Percentiles rank a stretch among this genome's conserved stretches.
These are phyloP conservation scores for Sisyra terminalis DNA, from an alignment of 2,888 invertebrate species.

Conservation along the genomic window DNA sequence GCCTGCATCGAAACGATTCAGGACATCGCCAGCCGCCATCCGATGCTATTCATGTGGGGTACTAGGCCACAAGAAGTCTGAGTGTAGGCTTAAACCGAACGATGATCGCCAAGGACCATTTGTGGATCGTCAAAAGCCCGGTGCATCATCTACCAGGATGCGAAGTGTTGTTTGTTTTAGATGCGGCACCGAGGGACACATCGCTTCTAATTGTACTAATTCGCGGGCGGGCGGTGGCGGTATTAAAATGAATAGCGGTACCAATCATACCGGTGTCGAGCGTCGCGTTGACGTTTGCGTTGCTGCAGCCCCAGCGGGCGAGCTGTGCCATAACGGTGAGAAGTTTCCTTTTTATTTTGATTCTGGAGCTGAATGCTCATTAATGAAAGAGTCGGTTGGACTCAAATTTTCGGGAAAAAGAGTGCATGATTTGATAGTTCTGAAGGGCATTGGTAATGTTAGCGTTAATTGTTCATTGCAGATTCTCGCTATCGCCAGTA, in stretches of 20 bases:
- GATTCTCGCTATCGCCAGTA: constrained; percentile 1
- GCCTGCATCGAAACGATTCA: not conserved
- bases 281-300: constrained; percentile 1
- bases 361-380: constrained; percentile 8
- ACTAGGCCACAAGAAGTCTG: not conserved
- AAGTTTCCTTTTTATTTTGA: constrained; percentile 8
- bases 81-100: not conserved
- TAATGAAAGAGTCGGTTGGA: constrained; percentile 5
- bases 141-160: not conserved
- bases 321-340: constrained; percentile 5
- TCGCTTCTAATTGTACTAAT: not conserved
- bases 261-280: not conserved
- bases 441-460: constrained; percentile 6
- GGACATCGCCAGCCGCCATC: not conserved
- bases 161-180: not conserved
- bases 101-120: too few species aligned
- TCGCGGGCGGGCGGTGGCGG: not conserved
- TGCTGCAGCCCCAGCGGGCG: not conserved
- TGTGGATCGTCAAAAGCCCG: not conserved
- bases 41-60: not conserved
- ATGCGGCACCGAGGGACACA: not conserved
- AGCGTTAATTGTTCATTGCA: constrained; percentile 4
- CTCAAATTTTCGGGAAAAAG: constrained; percentile 6
- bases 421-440: not conserved
- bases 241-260: too few species aligned